Evolutionary conservation across 92 coral and sea anemone genomes (phyloP).

Genomic region (Virgularia gustaviana): DNA sequence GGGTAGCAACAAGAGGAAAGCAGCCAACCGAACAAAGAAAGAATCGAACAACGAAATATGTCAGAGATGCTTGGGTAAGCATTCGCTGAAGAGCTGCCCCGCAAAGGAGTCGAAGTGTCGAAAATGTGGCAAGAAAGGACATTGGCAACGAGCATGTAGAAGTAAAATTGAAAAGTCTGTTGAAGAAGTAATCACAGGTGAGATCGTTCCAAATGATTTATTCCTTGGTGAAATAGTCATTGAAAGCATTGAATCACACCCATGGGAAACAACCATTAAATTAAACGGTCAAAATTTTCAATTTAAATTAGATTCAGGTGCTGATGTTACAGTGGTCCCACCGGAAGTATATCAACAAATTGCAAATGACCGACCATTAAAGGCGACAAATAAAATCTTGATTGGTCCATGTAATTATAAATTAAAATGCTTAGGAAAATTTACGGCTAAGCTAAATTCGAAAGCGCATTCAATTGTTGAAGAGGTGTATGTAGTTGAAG

Average conservation of each 20-base stretch:
- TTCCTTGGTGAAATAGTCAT: conserved; percentile 49
- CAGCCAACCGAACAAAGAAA: too few relatives aligned
- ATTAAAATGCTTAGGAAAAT: conserved; percentile 43
- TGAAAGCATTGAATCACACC: conserved; percentile 24
- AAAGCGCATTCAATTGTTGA: conserved; percentile 17
- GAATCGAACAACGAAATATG: too few relatives aligned
- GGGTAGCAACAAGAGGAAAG: too few relatives aligned
- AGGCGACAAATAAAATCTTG: conserved; percentile 28
- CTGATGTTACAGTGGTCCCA: conserved; percentile 54
- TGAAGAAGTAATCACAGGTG: too few relatives aligned
- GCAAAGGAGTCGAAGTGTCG: conserved; percentile 15
- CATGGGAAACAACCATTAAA: conserved; percentile 31
- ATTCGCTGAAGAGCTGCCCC: conserved; percentile 16
- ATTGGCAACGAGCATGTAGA: conserved; percentile 20
- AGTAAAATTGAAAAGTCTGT: too few relatives aligned
- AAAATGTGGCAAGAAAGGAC: conserved; percentile 21
- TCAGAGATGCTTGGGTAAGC: conserved; percentile 15
- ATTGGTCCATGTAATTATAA: conserved; percentile 49
- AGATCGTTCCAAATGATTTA: conserved; percentile 39
- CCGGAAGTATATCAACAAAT: conserved; percentile 35
- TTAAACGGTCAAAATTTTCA: conserved; percentile 10
- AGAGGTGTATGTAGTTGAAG: conserved; percentile 23
- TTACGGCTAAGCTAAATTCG: conserved; percentile 16
- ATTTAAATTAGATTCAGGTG: conserved; percentile 55
- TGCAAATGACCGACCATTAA: conserved; percentile 15